phyloP scores from a whole-genome alignment of 1,140 invertebrate species.

The Trichonephila clavata region DNA sequence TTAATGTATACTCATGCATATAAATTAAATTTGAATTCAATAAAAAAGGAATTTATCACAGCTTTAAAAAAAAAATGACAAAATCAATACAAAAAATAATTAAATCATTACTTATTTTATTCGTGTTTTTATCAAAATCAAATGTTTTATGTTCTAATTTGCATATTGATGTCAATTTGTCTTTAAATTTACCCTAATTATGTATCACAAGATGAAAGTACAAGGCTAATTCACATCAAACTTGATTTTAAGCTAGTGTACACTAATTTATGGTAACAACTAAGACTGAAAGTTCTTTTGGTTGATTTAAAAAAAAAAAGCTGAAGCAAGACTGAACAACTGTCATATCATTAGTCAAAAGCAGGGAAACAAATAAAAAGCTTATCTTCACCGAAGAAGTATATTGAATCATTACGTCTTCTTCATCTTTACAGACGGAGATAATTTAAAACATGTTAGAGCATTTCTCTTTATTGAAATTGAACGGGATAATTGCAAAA shows the following conservation, averaged over 20 bases:
- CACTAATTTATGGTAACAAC: not conserved
- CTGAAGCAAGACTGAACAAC: slow-evolving; percentile 14
- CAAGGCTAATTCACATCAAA: too few species aligned
- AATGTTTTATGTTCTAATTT: too few species aligned
- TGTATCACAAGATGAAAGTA: too few species aligned
- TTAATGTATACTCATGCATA: too few species aligned
- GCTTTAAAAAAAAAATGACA: too few species aligned
- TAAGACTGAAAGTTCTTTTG: not conserved
- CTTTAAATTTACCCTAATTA: too few species aligned
- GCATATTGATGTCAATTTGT: too few species aligned
- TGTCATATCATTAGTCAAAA: slow-evolving; percentile 41
- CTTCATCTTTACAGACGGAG: slow-evolving; percentile 21
- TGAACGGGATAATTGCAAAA: slow-evolving; percentile 42
- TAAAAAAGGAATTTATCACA: too few species aligned
- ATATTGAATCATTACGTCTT: slow-evolving; percentile 31
- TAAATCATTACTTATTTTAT: too few species aligned
- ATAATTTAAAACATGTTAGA: slow-evolving; percentile 29
- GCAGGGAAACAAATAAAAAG: not conserved
- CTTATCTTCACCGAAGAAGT: not conserved
- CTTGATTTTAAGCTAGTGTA: not conserved
- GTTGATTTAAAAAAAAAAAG: not conserved
- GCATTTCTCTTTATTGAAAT: slow-evolving; percentile 41
- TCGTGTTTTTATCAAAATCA: too few species aligned
- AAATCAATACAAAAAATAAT: too few species aligned
- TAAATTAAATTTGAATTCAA: too few species aligned